Conservation (phyloP, 2,113 vertebrate species). For the Rattus rattus region DNA sequence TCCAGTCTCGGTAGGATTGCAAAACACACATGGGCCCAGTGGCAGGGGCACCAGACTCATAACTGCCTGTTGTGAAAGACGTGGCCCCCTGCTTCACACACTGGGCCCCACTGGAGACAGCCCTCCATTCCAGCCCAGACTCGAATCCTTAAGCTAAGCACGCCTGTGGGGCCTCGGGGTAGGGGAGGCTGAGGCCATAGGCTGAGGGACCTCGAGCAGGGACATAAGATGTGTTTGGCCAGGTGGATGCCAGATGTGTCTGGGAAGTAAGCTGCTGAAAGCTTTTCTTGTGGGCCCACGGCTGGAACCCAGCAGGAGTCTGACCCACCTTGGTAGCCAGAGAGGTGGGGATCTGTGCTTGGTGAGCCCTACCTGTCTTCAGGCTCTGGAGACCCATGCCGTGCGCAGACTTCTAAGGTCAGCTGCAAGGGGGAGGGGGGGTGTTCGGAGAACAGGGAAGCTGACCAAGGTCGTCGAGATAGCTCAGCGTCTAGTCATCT, state of each 20-base stretch:
- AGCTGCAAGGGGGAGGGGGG: background rate
- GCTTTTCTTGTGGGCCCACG: constrained; percentile 5
- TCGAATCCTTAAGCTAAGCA: background rate
- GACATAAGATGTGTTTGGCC: constrained; percentile 62
- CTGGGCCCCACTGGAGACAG: background rate
- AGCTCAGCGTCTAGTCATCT: background rate
- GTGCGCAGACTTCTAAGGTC: background rate
- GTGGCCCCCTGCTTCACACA: background rate
- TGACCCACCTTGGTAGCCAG: constrained; percentile 35
- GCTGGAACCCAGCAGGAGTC: background rate
- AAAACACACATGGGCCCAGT: background rate
- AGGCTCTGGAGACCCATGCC: background rate
- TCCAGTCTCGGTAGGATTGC: background rate
- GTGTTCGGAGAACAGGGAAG: background rate
- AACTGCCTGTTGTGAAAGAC: background rate
- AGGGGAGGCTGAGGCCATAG: background rate
- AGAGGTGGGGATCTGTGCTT: background rate
- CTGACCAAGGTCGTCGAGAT: background rate
- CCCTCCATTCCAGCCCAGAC: background rate
- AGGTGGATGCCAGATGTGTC: constrained; percentile 76
- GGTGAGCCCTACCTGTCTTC: background rate
- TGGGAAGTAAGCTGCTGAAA: background rate
- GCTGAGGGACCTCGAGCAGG: background rate
- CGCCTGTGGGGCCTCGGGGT: background rate
- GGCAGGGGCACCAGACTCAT: background rate